phyloP scores from a whole-genome alignment of 2,797 vertebrate genomes.

The Anolis apletophallus region DNA sequence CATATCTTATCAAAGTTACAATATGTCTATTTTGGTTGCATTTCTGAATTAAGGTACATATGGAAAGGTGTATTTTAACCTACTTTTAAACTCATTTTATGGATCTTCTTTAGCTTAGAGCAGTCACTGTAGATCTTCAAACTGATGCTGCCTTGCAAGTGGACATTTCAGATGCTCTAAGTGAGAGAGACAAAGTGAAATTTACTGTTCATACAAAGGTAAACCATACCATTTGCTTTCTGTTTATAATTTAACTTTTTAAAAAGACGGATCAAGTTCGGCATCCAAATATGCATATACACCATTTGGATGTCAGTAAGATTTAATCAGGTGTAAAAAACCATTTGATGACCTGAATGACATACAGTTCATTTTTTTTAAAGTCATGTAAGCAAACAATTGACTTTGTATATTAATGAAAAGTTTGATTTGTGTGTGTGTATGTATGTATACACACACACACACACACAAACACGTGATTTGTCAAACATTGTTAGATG shows the following conservation, averaged over 20 bases:
- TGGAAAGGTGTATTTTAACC: neutral
- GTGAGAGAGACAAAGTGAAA: slow-evolving; percentile 98
- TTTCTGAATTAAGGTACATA: slow-evolving; percentile 27
- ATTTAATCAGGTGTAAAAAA: slow-evolving; percentile 12
- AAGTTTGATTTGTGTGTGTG: neutral
- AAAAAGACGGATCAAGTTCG: slow-evolving; percentile 15
- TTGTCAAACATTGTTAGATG: neutral
- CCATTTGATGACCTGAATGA: neutral
- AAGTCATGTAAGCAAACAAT: slow-evolving; percentile 1
- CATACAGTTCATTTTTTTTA: neutral
- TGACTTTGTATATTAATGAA: neutral
- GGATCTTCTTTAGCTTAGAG: slow-evolving; percentile 84
- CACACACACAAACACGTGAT: too few relatives aligned
- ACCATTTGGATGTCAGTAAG: neutral
- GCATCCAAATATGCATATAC: neutral
- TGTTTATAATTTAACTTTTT: slow-evolving; percentile 7
- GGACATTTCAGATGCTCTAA: slow-evolving; percentile 98
- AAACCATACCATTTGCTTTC: slow-evolving; percentile 50
- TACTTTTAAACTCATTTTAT: neutral
- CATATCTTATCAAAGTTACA: neutral
- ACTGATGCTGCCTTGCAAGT: slow-evolving; percentile 96
- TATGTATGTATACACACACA: neutral
- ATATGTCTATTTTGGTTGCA: slow-evolving; percentile 15
- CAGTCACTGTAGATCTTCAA: slow-evolving; percentile 96
- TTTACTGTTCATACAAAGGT: slow-evolving; percentile 99